These are phyloP conservation scores for Orycteropus afer DNA, from an alignment of 2,113 vertebrate species.

Conservation along the genomic window DNA sequence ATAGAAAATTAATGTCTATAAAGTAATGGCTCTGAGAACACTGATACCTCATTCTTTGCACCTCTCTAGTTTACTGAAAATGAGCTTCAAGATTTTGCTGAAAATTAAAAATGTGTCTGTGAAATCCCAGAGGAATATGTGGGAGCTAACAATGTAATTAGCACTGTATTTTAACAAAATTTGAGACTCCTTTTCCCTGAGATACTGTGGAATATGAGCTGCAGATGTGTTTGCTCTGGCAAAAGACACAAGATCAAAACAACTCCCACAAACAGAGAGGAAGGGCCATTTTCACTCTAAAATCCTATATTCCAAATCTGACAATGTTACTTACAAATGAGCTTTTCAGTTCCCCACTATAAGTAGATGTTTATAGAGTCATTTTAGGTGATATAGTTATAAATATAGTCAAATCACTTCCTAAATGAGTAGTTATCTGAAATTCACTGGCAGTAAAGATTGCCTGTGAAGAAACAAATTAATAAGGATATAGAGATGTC, in stretches of 20 bases:
- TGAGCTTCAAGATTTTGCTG: slow-evolving; percentile 26
- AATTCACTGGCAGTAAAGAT: slow-evolving; percentile 7
- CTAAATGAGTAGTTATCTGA: background rate
- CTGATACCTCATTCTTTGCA: background rate
- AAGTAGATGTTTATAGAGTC: background rate
- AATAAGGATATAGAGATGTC: background rate
- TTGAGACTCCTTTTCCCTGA: slow-evolving; percentile 62
- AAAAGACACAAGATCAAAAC: slow-evolving; percentile 67
- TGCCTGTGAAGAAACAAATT: background rate
- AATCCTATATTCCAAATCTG: background rate
- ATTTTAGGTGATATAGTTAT: background rate
- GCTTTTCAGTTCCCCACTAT: background rate
- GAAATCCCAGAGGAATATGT: slow-evolving; percentile 64
- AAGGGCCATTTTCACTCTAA: background rate
- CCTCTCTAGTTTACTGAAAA: background rate
- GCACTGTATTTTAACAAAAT: slow-evolving; percentile 78
- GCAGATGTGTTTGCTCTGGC: slow-evolving; percentile 78
- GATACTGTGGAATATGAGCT: slow-evolving; percentile 69
- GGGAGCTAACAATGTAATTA: slow-evolving; percentile 70
- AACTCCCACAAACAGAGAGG: slow-evolving; percentile 63
- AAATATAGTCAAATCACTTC: background rate
- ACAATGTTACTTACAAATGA: background rate
- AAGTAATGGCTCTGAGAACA: background rate
- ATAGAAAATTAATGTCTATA: background rate
- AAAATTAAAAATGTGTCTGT: slow-evolving; percentile 73